Base-by-base conservation (phyloP, 1,140 invertebrate genomes). In the Drosophila obscura region DNA sequence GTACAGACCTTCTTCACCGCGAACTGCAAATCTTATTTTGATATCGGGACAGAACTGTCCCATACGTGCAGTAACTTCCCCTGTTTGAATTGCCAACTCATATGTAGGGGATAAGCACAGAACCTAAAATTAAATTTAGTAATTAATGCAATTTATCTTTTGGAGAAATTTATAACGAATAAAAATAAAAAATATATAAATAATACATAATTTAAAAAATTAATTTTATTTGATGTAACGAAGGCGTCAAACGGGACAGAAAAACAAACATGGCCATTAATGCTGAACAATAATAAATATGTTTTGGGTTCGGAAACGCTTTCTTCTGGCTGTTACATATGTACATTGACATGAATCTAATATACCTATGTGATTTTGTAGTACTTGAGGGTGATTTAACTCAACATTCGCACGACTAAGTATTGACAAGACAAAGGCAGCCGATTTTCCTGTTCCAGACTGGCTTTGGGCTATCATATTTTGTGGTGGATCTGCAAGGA, bases 401-500 rank as follows among this genome's bases (percentile, higher is more conserved):
- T 91, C 93, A 1, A 95, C 90, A 92, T 99, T 96, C 1, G 99
- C 97, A 85, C 98, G 93, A 85, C 96, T 98, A n/a, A 99, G 92
- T 97, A 99, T 99, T 2, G 98, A 98, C 43, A 99, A 93, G 8
- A 98, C 96, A 94, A 99, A 99, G 9, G 98, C 98, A 56, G 99
- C 98, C 9, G 99, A 99, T 95, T 99, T 99, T 48, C 99, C 99
- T 68, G 99, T 99, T 52, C 99, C 99, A 68, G 97, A 99, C 90
- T 99, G 99, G 60, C 98, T 99, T 92, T 99, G 99, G 4, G 99
- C 99, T 82, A 99, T 99, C 95, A 99, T 96, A 93, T 99, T 99
- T 91, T 97, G 96, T 43, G 97, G 97, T 7, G 98, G 98, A 93
- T 99, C 96, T 49, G 96, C 97, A 15, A 99, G 92, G 16, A 99